These are phyloP conservation scores for Phymanthus crucifer DNA, from an alignment of 92 coral and sea anemone genomes.

Conservation along the genomic window DNA sequence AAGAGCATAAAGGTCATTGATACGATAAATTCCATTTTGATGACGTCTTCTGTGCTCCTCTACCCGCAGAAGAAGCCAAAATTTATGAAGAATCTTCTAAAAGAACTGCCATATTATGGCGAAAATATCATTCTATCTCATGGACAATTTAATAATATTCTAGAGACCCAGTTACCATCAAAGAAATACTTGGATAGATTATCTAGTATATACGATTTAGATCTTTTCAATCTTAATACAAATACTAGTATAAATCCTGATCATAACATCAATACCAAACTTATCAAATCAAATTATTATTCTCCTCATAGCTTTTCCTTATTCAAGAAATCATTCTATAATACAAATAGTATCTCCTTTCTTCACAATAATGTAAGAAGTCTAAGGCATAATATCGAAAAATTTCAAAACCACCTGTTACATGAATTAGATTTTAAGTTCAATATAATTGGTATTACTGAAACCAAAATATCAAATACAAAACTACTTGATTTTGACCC, in stretches of 20 bases:
- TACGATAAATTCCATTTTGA: too few relatives aligned
- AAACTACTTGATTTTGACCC: conserved; percentile 32
- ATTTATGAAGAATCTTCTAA: neutral
- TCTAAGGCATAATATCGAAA: conserved; percentile 45
- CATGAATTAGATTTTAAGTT: conserved; percentile 28
- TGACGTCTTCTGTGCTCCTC: too few relatives aligned
- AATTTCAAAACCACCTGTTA: neutral
- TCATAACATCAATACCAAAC: neutral
- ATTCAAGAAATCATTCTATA: neutral
- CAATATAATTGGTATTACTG: conserved; percentile 54
- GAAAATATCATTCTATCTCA: neutral
- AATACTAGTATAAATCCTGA: neutral
- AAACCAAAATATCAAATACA: conserved; percentile 40
- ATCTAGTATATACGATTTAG: conserved; percentile 28
- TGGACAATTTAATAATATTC: neutral
- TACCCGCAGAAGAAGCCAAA: too few relatives aligned
- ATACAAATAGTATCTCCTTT: conserved; percentile 20
- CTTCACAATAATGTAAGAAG: conserved; percentile 60
- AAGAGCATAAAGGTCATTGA: too few relatives aligned
- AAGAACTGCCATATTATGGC: neutral
- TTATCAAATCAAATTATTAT: neutral
- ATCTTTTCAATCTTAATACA: conserved; percentile 29
- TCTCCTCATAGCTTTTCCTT: neutral
- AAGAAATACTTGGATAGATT: conserved; percentile 17
- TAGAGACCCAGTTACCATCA: conserved; percentile 8